A percentile compares a stretch with the other conserved stretches of the same genome.
Evolutionary conservation across 2,113 vertebrate species (phyloP).

Genomic region (Tinamus guttatus): DNA sequence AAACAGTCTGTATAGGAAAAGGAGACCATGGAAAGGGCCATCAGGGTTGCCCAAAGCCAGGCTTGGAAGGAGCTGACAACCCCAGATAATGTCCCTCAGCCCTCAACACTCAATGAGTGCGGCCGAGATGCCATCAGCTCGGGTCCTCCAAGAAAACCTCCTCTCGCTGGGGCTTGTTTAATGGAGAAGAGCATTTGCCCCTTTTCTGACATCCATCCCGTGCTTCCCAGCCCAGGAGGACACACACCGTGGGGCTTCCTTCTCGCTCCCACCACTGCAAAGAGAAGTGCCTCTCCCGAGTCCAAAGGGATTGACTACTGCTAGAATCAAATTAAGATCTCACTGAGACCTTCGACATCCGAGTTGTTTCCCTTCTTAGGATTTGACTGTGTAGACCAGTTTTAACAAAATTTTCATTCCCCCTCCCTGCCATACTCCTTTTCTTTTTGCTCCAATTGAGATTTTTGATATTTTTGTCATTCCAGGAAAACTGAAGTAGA

Average conservation of each 20-base stretch:
- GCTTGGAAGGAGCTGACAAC: slow-evolving; percentile 71
- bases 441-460: not conserved
- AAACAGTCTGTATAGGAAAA: slow-evolving; percentile 63
- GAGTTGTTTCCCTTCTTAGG: slow-evolving; percentile 64
- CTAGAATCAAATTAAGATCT: slow-evolving; percentile 70
- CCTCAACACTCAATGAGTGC: slow-evolving; percentile 70
- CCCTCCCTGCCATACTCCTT: not conserved
- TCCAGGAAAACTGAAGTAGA: not conserved
- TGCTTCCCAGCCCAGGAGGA: slow-evolving; percentile 70
- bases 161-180: slow-evolving; percentile 62
- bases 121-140: slow-evolving; percentile 71
- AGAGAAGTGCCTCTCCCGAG: slow-evolving; percentile 24
- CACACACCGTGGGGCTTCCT: slow-evolving; percentile 42
- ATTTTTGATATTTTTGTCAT: not conserved
- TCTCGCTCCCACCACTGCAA: slow-evolving; percentile 53
- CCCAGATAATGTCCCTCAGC: slow-evolving; percentile 72
- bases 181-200: slow-evolving; percentile 65
- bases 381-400: slow-evolving; percentile 14
- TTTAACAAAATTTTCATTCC: not conserved
- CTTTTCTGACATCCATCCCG: slow-evolving; percentile 71
- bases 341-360: slow-evolving; percentile 47
- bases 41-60: slow-evolving; percentile 70
- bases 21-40: slow-evolving; percentile 68
- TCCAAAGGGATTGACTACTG: slow-evolving; percentile 67
- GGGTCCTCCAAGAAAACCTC: slow-evolving; percentile 68